Base-by-base conservation (phyloP, 1,140 invertebrate genomes). In the Leptinotarsa undecemlineata region DNA sequence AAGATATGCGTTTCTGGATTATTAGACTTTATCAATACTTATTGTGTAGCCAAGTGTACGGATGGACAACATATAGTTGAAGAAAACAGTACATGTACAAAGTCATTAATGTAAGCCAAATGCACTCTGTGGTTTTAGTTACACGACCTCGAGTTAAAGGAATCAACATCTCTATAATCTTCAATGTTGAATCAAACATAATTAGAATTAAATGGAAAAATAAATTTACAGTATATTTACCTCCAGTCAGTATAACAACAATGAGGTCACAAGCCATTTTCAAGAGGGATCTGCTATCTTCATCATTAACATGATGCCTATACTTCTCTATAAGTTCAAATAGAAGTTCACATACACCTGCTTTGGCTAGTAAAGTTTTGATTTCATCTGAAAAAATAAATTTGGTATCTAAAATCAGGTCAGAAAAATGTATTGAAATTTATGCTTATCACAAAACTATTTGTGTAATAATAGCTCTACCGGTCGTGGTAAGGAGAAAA, bases 211-310 rank as follows among this genome's bases (percentile, higher is more conserved):
- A 42, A 20, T 75, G 60, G 4, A 4, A 20, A 57, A 57, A 14
- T 57, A 57, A n/a, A 1, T n/a, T 14, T 14, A 57, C 51, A 15
- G 8, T 26, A 20, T 66, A 26, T 19, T 51, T 57, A 95, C 94
- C 94, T 86, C 94, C 94, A 72, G 94, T 95, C 26, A 96, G 85
- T 61, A 96, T 91, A 47, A 95, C 87, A 21, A 96, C 91, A 69
- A 96, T 90, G 1, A 96, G 87, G 85, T 96, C 94, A 82, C 94
- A 95, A 63, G 94, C 93, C 80, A 93, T 89, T 85, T 95, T 96
- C 82, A 95, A 87, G 2, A 94, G 86, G 6, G 90, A 90, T 75
- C 91, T 88, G 33, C 91, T 91, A 75, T 95, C 93, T 77, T 90
- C 88, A 77, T 90, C 90, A 71, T 89, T 89, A 63, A 88, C 84